phyloP scores from a whole-genome alignment of 1,140 invertebrate genomes.

The Diuraphis noxia region DNA sequence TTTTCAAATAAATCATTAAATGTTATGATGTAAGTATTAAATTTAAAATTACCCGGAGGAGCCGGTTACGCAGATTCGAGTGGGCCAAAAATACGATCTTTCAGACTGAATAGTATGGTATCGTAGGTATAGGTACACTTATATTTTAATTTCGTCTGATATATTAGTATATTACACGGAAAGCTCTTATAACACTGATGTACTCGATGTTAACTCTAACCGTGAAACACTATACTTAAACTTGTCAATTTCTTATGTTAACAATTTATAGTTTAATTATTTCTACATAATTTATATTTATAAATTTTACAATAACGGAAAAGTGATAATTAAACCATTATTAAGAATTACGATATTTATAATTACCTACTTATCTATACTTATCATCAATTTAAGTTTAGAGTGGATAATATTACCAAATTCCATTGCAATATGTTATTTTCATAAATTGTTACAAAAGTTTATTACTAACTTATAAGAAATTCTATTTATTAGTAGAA shows the following conservation, averaged over 20 bases:
- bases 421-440: neutral
- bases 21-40: no score
- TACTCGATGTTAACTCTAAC: neutral
- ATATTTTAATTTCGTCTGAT: neutral
- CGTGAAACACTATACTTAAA: neutral
- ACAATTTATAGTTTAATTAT: neutral
- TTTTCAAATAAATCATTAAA: neutral
- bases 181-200: neutral
- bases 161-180: no score
- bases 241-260: neutral
- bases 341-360: neutral
- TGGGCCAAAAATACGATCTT: neutral
- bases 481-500: neutral
- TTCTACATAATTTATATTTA: neutral
- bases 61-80: neutral
- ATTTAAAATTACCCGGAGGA: neutral
- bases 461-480: neutral
- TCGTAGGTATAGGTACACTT: neutral
- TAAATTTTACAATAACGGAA: neutral
- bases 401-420: neutral
- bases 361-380: neutral
- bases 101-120: neutral
- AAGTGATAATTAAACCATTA: neutral
- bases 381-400: neutral
- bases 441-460: neutral